Base-by-base conservation (phyloP, 2,888 invertebrate genomes). In the Herminia tarsipennalis region DNA sequence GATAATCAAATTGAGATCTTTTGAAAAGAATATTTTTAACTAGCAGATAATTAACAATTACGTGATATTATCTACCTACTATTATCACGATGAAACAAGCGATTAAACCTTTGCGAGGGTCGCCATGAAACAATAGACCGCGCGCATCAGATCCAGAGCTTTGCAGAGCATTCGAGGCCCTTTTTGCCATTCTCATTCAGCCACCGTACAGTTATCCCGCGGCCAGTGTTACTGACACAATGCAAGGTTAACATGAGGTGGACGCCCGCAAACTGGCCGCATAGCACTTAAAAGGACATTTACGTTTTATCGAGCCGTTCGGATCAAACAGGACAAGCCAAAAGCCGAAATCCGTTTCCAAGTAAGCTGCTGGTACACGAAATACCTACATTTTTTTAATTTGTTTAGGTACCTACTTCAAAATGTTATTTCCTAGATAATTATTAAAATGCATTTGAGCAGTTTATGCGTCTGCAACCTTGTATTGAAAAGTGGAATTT, bases 171-270 rank as follows among this genome's bases (percentile, higher is more conserved):
- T 36, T 57, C 59, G 70, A 63, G 64, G 57, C 46, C 59, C 69
- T 78, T 77, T 76, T 76, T 73, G 76, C 76, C 73, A 81, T 83
- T 82, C 78, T 83, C 78, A 86, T 86, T 83, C 83, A 83, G 67
- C 69, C 72, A 73, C 73, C 79, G 76, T 80, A 86, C 86, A 83
- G 86, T 86, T 88, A 87, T 82, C 76, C 85, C 76, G 70, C 72
- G 70, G 68, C 72, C 73, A 76, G 81, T 84, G 87, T 81, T 83
- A 86, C 83, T 88, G 88, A 86, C 87, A 86, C 86, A 86, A 81
- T 78, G 82, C 88, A 89, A 89, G 87, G 88, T 79, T 85, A 84
- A 73, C 71, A 55, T 67, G 81, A 81, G 87, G 86, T 88, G 69
- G 85, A 86, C 76, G 86, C 74, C 86, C 88, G 81, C 75, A 62